Conservation (phyloP, 2,113 vertebrate genomes). For the Tenrec ecaudatus region DNA sequence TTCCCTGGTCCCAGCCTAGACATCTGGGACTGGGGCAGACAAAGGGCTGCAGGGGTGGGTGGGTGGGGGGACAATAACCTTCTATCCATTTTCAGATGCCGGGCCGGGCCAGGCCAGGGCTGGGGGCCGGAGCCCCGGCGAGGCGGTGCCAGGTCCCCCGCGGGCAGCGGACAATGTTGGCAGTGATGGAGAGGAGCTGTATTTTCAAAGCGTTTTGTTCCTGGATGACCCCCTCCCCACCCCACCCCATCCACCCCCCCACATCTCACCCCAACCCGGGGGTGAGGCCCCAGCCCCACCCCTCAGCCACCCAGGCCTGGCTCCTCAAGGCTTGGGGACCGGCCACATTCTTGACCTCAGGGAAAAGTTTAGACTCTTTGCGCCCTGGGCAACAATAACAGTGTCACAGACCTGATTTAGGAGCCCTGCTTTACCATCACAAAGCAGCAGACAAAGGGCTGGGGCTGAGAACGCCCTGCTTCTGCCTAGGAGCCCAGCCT, state of each 20-base stretch:
- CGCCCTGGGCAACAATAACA: conserved; percentile 87
- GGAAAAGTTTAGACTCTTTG: conserved; percentile 87
- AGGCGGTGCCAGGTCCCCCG: conserved; percentile 90
- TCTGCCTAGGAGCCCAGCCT: neutral
- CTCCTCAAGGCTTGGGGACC: conserved; percentile 84
- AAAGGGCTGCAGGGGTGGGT: conserved; percentile 78
- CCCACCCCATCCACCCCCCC: neutral
- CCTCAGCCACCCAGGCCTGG: conserved; percentile 86
- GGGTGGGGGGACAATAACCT: conserved; percentile 87
- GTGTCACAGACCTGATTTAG: conserved; percentile 90
- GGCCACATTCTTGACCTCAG: conserved; percentile 90
- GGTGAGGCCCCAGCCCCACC: conserved; percentile 85
- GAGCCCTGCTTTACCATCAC: conserved; percentile 88
- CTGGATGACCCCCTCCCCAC: conserved; percentile 83
- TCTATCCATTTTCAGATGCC: conserved; percentile 89
- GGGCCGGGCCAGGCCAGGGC: conserved; percentile 87
- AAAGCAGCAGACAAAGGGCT: conserved; percentile 88
- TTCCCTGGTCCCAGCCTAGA: conserved; percentile 83
- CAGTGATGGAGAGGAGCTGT: conserved; percentile 91
- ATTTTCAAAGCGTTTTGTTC: conserved; percentile 91
- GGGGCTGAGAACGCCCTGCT: conserved; percentile 80
- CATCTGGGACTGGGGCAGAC: conserved; percentile 89
- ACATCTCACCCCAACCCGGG: conserved; percentile 68
- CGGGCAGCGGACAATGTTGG: conserved; percentile 91
- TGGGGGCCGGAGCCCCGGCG: conserved; percentile 85